Percentiles rank a stretch among this genome's conserved stretches.
Evolutionary conservation across 2,797 vertebrate species (phyloP).

Genomic region (Lateolabrax maculatus): DNA sequence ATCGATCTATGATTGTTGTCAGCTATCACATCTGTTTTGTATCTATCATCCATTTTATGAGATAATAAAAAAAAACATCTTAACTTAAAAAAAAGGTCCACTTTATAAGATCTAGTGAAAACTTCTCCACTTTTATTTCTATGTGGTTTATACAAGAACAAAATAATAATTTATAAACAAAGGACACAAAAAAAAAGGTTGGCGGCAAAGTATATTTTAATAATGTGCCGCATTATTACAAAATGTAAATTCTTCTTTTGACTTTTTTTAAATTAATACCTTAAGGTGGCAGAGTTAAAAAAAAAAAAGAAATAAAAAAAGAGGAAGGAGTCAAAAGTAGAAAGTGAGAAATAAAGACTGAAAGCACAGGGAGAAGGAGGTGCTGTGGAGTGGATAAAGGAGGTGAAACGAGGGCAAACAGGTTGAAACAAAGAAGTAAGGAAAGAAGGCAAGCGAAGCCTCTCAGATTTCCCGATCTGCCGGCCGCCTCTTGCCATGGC

Average conservation of each 20-base stretch:
- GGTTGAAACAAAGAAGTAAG: neutral
- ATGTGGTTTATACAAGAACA: neutral
- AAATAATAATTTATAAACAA: neutral
- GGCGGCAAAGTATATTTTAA: neutral
- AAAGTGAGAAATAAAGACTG: neutral
- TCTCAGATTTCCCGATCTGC: neutral
- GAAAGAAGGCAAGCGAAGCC: neutral
- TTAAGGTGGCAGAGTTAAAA: neutral
- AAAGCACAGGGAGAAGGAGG: neutral
- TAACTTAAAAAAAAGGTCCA: too few species aligned
- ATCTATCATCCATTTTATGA: neutral
- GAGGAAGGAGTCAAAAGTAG: neutral
- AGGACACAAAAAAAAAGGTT: neutral
- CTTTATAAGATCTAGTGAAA: neutral
- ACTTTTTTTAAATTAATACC: neutral
- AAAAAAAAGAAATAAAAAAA: neutral
- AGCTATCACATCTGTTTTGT: neutral
- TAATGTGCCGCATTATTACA: neutral
- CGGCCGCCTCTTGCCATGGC: neutral
- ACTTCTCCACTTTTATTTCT: neutral
- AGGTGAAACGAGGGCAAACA: neutral
- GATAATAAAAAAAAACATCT: neutral
- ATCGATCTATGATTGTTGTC: too few species aligned
- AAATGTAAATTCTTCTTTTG: neutral
- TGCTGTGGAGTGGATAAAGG: neutral